Evolutionary conservation across 2,113 vertebrate species (phyloP).

Genomic region (Morphnarchus princeps): DNA sequence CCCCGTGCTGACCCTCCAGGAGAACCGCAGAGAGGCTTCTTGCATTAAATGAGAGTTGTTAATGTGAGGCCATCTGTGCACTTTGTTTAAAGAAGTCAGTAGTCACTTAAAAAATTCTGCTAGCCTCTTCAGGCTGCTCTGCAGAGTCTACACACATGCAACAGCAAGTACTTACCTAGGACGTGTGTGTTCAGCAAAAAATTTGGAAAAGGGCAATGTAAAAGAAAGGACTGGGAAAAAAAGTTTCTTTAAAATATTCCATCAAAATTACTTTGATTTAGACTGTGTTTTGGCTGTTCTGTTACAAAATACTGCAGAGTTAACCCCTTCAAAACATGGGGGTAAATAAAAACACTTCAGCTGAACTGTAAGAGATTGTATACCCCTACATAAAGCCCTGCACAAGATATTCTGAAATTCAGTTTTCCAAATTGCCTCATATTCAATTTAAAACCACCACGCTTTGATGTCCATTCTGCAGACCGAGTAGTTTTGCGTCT

Average conservation of each 20-base stretch:
- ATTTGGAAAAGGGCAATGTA: background rate
- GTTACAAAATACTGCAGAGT: background rate
- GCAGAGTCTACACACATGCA: rapidly evolving
- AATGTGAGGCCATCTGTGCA: background rate
- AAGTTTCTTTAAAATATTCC: background rate
- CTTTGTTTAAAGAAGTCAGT: background rate
- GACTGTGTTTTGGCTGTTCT: background rate
- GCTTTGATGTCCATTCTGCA: background rate
- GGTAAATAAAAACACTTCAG: background rate
- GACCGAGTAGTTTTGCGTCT: background rate
- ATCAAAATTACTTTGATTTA: background rate
- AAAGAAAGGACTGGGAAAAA: background rate
- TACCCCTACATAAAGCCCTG: background rate
- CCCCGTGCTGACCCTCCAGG: background rate
- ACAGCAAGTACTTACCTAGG: background rate
- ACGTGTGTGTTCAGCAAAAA: background rate
- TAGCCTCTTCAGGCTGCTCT: background rate
- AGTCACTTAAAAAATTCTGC: background rate
- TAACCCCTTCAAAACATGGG: background rate
- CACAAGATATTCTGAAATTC: background rate
- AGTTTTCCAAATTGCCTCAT: background rate
- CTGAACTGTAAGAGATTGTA: background rate
- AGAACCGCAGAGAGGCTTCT: background rate
- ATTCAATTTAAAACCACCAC: background rate
- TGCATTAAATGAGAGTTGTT: background rate